Conservation (phyloP, 1,140 invertebrate species). For the Neuroterus valhalla region DNA sequence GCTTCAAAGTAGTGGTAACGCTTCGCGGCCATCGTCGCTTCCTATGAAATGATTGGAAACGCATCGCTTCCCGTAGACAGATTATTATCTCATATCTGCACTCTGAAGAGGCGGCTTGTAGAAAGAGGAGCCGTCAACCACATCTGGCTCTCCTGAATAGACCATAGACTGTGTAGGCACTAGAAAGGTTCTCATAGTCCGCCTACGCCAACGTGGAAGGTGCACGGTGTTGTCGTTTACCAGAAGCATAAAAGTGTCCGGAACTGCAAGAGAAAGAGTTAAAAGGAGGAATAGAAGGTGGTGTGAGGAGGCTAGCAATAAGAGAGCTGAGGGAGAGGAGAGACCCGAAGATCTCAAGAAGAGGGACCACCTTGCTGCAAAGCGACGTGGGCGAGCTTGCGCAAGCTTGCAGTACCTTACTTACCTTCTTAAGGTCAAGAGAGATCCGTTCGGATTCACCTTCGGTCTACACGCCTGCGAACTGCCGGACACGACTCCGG, state of each 20-base stretch:
- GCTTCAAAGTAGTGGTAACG: conserved; percentile 54
- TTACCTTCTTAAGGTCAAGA: conserved; percentile 42
- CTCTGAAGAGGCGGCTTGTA: neutral
- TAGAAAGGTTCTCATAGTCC: conserved; percentile 62
- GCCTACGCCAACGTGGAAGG: conserved; percentile 67
- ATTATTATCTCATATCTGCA: conserved; percentile 31
- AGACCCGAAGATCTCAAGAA: conserved; percentile 66
- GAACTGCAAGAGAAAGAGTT: conserved; percentile 40
- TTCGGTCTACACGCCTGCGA: conserved; percentile 32
- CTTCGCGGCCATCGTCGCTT: conserved; percentile 45
- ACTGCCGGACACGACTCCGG: conserved; percentile 31
- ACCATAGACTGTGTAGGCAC: conserved; percentile 54
- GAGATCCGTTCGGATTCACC: conserved; percentile 52
- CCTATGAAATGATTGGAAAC: conserved; percentile 43
- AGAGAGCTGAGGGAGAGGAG: conserved; percentile 24
- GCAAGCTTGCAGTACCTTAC: conserved; percentile 57
- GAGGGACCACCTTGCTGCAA: conserved; percentile 66
- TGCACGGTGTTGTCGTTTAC: conserved; percentile 68
- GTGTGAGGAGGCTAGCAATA: conserved; percentile 37
- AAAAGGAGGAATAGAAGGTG: conserved; percentile 33
- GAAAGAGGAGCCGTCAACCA: conserved; percentile 33
- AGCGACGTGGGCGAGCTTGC: conserved; percentile 68
- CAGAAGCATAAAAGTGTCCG: conserved; percentile 71
- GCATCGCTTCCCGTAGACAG: conserved; percentile 40
- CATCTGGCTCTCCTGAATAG: conserved; percentile 46